Percentiles rank a stretch among this genome's conserved stretches.
phyloP scores from a whole-genome alignment of 2,797 vertebrate genomes.

The Huso huso region DNA sequence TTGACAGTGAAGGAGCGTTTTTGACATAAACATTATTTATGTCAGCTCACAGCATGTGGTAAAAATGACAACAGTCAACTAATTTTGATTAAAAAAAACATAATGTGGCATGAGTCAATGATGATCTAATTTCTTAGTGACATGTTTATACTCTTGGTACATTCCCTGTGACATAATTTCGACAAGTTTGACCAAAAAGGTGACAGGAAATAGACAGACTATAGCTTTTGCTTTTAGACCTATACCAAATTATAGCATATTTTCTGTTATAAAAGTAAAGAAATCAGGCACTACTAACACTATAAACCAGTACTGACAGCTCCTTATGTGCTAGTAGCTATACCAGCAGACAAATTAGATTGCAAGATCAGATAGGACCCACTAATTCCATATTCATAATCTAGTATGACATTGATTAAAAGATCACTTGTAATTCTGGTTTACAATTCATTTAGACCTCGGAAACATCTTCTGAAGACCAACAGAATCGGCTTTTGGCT shows the following conservation, averaged over 20 bases:
- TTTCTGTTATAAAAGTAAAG: background rate
- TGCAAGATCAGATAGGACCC: background rate
- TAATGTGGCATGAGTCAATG: background rate
- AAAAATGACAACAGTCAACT: background rate
- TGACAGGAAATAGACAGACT: background rate
- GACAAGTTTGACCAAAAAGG: background rate
- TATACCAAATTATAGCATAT: background rate
- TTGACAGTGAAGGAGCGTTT: conserved; percentile 2
- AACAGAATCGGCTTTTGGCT: background rate
- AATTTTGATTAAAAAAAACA: background rate
- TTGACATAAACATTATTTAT: background rate
- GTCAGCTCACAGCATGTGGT: background rate
- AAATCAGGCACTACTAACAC: background rate
- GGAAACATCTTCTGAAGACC: conserved; percentile 1
- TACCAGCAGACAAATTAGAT: conserved; percentile 8
- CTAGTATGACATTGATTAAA: conserved; percentile 7
- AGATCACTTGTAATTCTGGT: conserved; percentile 5
- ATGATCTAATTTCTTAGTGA: background rate
- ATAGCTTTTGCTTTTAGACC: background rate
- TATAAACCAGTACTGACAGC: background rate
- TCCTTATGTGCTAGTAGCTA: background rate
- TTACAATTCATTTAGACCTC: conserved; percentile 9
- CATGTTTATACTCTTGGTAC: background rate
- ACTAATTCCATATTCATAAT: conserved; percentile 1
- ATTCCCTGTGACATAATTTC: background rate